A percentile compares a stretch with the other conserved stretches of the same genome.
These are phyloP conservation scores for Zoanthus sansibaricus DNA, from an alignment of 92 coral and sea anemone species.

Conservation along the genomic window DNA sequence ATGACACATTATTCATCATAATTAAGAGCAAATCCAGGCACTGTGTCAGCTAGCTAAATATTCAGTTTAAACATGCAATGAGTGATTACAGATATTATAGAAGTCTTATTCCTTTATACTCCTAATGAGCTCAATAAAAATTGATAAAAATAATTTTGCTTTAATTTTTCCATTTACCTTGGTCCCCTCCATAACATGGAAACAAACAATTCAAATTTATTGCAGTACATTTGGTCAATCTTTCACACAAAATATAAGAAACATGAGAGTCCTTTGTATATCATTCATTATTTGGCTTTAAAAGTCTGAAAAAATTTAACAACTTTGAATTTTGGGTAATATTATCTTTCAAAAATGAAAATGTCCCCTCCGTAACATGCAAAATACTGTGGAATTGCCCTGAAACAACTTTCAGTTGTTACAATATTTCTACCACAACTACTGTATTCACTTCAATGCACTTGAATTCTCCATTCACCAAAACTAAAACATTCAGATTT, in stretches of 20 bases:
- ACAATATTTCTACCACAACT: too few relatives aligned
- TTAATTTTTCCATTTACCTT: neutral
- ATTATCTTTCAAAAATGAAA: too few relatives aligned
- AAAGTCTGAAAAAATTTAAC: slow-evolving; percentile 23
- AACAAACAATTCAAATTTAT: neutral
- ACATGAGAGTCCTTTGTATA: neutral
- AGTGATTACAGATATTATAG: neutral
- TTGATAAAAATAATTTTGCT: neutral
- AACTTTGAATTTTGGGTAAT: too few relatives aligned
- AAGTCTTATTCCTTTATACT: neutral
- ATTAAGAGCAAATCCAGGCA: neutral
- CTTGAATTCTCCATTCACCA: too few relatives aligned
- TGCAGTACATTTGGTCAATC: neutral
- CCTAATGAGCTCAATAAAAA: neutral
- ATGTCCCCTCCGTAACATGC: too few relatives aligned
- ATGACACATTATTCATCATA: neutral
- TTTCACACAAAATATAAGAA: neutral
- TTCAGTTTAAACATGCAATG: neutral
- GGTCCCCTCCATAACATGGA: slow-evolving; percentile 1
- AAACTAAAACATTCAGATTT: too few relatives aligned
- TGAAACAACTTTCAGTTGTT: too few relatives aligned
- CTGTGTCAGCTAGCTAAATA: neutral
- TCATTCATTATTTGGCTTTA: neutral
- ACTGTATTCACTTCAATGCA: too few relatives aligned
- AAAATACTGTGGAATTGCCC: too few relatives aligned